Conservation (phyloP, 2,113 vertebrate genomes). For the Paradoxurus hermaphroditus region DNA sequence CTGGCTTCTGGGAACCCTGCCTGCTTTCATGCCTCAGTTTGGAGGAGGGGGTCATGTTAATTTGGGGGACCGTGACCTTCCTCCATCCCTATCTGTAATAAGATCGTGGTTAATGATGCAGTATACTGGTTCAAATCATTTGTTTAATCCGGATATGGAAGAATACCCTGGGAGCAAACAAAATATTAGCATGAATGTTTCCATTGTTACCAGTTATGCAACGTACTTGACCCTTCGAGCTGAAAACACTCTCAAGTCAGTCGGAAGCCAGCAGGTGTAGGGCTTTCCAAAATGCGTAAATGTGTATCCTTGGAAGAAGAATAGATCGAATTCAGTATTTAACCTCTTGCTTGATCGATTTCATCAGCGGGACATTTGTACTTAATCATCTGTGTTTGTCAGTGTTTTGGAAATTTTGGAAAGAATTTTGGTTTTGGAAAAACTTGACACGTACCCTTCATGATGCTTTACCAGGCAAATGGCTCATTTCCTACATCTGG, state of each 20-base stretch:
- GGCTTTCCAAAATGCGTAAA: slow-evolving; percentile 59
- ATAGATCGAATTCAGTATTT: neutral
- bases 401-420: slow-evolving; percentile 51
- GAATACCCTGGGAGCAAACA: slow-evolving; percentile 4
- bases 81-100: neutral
- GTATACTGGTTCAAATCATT: neutral
- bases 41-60: neutral
- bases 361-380: neutral
- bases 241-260: neutral
- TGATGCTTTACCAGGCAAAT: neutral
- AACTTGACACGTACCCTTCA: slow-evolving; percentile 28
- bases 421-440: slow-evolving; percentile 60
- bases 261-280: neutral
- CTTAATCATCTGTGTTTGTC: slow-evolving; percentile 31
- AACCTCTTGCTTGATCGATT: neutral
- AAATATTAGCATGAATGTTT: neutral
- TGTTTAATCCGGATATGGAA: neutral
- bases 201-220: neutral
- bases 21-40: neutral
- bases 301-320: neutral
- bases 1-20: neutral
- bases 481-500: slow-evolving; percentile 61
- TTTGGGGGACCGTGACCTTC: neutral
- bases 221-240: neutral
- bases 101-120: neutral